phyloP scores from a whole-genome alignment of 2,888 invertebrate genomes.

The Pyralis farinalis region DNA sequence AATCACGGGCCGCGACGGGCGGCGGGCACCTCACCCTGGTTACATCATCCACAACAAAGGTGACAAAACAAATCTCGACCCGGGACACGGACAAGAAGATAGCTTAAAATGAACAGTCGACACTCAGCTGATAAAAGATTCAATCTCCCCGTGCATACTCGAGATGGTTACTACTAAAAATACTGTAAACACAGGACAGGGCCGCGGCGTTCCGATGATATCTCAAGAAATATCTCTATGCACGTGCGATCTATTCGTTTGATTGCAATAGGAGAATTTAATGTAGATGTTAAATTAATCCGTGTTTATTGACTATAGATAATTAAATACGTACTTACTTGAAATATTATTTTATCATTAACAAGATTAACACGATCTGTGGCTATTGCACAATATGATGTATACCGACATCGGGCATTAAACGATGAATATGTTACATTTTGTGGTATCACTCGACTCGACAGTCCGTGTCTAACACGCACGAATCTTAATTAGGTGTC shows the following conservation, averaged over 20 bases:
- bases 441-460: too few species aligned
- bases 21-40: too few species aligned
- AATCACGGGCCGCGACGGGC: constrained; percentile 26
- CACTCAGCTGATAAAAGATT: constrained; percentile 46
- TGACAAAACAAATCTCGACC: too few species aligned
- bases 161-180: constrained; percentile 48
- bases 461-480: constrained; percentile 27
- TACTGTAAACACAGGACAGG: constrained; percentile 40
- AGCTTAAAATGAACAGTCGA: constrained; percentile 51
- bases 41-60: too few species aligned
- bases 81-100: constrained; percentile 32
- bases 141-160: constrained; percentile 39
- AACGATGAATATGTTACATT: too few species aligned
- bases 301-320: not conserved
- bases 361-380: too few species aligned
- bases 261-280: constrained; percentile 15
- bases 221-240: constrained; percentile 33
- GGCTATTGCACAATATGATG: too few species aligned
- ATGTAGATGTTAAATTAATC: constrained; percentile 3
- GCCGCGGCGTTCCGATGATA: constrained; percentile 35
- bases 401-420: too few species aligned
- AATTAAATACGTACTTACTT: too few species aligned
- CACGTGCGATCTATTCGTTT: constrained; percentile 36
- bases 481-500: constrained; percentile 57
- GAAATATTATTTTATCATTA: not conserved